Evolutionary conservation across 2,888 invertebrate species (phyloP), one percentile per base, ranked within the genome.

Genomic region (Listrodromus nycthemerus): DNA sequence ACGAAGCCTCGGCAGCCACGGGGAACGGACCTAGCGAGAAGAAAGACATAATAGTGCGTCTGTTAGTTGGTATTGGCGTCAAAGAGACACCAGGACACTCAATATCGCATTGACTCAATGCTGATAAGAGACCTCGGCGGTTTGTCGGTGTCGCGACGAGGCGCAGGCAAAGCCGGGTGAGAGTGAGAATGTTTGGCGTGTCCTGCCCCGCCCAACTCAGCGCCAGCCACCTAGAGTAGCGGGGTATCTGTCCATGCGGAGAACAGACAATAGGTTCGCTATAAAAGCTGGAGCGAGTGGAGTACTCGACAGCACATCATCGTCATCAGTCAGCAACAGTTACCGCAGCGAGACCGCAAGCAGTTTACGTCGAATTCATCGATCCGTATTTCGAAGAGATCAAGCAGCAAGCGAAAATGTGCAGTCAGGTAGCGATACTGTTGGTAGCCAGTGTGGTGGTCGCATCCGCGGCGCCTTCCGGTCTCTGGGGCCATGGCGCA

Each of bases 131-230:
- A 48, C 48, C 48, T 30, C 50, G 69, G 37, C 69, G 58, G 80
- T 69, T 71, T 71, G 74, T 76, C 82, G 76, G 82, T 86, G 85
- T 79, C 55, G 66, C 67, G 55, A 67, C 70, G 27, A 63, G 76
- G 71, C 63, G 70, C 74, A 75, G 67, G 73, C 67, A 67, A 77
- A 83, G 77, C 75, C 65, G 69, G 76, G 76, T 80, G 82, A 81
- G 85, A 80, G 87, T 86, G 88, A 90, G 91, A 91, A 91, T 92
- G 92, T 90, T 91, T 89, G 88, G 89, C 88, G 90, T 89, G 90
- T 90, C 88, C 89, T 90, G 92, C 92, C 92, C 91, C 92, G 90
- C 92, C 92, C 90, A 90, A 81, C 13, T 45, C 50, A 63, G 86
- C 87, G 88, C 89, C 89, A 79, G 84, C 78, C 71, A 86, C 80